Evolutionary conservation across 2,888 invertebrate genomes (phyloP), one percentile per base, ranked within the genome.

Genomic region (Drosophila formosana): DNA sequence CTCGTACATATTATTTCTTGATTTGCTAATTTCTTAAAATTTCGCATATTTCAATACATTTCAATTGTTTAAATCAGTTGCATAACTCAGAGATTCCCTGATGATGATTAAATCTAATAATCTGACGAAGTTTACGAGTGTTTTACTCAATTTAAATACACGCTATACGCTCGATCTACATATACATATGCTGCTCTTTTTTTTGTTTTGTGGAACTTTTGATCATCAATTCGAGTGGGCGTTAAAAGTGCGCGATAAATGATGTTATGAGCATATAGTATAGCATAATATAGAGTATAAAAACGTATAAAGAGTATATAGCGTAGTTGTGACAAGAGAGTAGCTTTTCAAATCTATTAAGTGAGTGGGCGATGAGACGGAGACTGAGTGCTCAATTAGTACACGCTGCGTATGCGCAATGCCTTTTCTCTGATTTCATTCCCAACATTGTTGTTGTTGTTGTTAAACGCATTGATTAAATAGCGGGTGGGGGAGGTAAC

Each of bases 351-450:
- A 23, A 51, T 47, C 13, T 46, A 32, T 39, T 52, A 39, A 52
- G 46, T 46, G 58, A 52, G 65, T 46, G 60, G 62, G 46, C 55
- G 53, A 25, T 25, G 8, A 41, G 23, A 49, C 39, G 9, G n/a
- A 30, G 26, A 37, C 18, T 50, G 39, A 41, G 39, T 34, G 18
- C 56, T 63, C 63, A 63, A 56, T 63, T 63, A 49, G 43, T 32
- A 18, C 5, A 62, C 51, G 58, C 64, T 67, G 78, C 73, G 73
- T 75, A 72, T 75, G 73, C 78, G 73, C 58, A 67, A 72, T 64
- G 41, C 60, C 57, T 66, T 55, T 11, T 37, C 26, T 28, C 4
- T 62, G 65, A 72, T 67, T 67, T 75, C 32, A 51, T 57, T 57
- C 52, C 41, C 8, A 11, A 41, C 34, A 9, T 37, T 45, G 11